A percentile compares a stretch with the other conserved stretches of the same genome.
These are phyloP conservation scores for Acromyrmex echinatior DNA, from an alignment of 1,140 invertebrate genomes.

Conservation along the genomic window DNA sequence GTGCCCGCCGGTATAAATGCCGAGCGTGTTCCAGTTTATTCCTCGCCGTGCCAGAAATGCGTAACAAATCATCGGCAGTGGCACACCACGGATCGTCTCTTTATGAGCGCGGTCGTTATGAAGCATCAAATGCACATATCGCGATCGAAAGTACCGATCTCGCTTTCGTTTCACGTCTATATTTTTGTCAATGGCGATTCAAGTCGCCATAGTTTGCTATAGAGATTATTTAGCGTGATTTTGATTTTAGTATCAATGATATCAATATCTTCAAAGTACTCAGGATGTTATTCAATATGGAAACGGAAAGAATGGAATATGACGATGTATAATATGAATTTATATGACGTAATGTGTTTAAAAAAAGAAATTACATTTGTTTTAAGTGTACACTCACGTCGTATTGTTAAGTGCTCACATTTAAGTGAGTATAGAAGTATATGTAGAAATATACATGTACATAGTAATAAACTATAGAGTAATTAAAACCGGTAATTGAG, in stretches of 20 bases:
- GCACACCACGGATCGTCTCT: conserved; percentile 20
- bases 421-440: too few species aligned
- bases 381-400: background rate
- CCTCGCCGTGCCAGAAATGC: conserved; percentile 25
- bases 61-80: conserved; percentile 49
- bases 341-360: background rate
- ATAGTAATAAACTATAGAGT: conserved; percentile 25
- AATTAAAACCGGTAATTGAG: conserved; percentile 47
- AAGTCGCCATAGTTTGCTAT: background rate
- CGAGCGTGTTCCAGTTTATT: conserved; percentile 50
- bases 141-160: conserved; percentile 42
- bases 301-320: background rate
- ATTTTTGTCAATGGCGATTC: conserved; percentile 6
- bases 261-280: background rate
- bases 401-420: conserved; percentile 1
- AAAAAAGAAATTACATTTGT: background rate
- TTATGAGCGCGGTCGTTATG: conserved; percentile 37
- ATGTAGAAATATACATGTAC: background rate
- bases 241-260: background rate
- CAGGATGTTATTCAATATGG: background rate
- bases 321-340: background rate
- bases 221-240: conserved; percentile 12
- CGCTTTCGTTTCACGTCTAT: conserved; percentile 46
- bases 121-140: conserved; percentile 20
- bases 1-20: background rate